phyloP scores from a whole-genome alignment of 2,797 vertebrate species.

The Gadopsis bispinosus region DNA sequence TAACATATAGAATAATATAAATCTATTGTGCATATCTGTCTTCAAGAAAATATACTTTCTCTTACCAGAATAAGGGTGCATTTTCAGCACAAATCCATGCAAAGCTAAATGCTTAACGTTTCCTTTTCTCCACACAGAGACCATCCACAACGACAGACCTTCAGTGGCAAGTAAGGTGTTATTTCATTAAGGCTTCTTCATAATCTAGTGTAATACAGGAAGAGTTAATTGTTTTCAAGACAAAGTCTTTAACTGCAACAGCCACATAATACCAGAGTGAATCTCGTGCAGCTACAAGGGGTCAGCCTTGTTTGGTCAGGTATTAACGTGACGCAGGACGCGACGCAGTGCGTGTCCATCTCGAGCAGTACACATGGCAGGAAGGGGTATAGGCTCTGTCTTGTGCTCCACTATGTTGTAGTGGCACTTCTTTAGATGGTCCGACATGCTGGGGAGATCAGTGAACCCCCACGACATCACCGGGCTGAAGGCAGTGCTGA shows the following conservation, averaged over 20 bases:
- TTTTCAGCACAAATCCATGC: conserved; percentile 79
- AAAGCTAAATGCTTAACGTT: conserved; percentile 47
- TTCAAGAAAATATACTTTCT: conserved; percentile 69
- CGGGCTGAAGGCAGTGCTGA: conserved; percentile 96
- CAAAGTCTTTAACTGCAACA: conserved; percentile 74
- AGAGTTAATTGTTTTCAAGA: conserved; percentile 67
- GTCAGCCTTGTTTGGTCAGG: conserved; percentile 73
- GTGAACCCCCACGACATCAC: conserved; percentile 95
- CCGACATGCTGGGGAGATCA: conserved; percentile 95
- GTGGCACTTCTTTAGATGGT: conserved; percentile 95
- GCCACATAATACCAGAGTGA: conserved; percentile 85
- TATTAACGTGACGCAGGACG: conserved; percentile 82
- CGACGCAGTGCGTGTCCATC: conserved; percentile 93
- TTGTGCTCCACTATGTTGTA: conserved; percentile 92
- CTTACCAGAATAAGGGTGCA: conserved; percentile 61
- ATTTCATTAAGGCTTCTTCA: conserved; percentile 89
- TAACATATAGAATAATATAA: conserved; percentile 61
- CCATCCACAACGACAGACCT: conserved; percentile 60
- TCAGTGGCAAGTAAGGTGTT: conserved; percentile 84
- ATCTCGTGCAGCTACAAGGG: conserved; percentile 84
- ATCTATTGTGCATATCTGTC: conserved; percentile 65
- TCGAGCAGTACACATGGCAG: conserved; percentile 94
- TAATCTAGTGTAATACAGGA: conserved; percentile 73
- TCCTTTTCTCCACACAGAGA: conserved; percentile 24
- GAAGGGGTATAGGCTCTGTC: conserved; percentile 93